Evolutionary conservation across 2,113 vertebrate species (phyloP).

Genomic region (Melanerpes aurifrons): DNA sequence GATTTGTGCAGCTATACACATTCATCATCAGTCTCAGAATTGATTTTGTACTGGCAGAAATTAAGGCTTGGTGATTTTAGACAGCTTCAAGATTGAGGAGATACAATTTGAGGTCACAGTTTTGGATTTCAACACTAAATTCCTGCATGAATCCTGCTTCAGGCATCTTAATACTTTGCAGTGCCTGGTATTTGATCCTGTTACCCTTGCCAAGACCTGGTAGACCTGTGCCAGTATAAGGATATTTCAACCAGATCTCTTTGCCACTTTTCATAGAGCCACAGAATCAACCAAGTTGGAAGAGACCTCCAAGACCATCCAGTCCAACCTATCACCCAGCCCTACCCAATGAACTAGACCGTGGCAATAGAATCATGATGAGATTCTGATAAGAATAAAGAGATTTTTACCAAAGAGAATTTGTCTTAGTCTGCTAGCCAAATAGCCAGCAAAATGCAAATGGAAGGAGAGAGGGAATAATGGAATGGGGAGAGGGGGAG

Average conservation of each 20-base stretch:
- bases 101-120: background rate
- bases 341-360: too few species aligned
- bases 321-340: too few species aligned
- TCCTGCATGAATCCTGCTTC: background rate
- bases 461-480: background rate
- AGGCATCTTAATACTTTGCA: background rate
- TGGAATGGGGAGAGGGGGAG: too few species aligned
- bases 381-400: background rate
- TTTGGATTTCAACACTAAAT: background rate
- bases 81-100: slow-evolving; percentile 8
- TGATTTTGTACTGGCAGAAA: slow-evolving; percentile 5
- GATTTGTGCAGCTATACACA: background rate
- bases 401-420: background rate
- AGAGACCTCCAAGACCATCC: too few species aligned
- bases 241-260: background rate
- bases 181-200: background rate
- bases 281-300: too few species aligned
- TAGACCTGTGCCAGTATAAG: background rate
- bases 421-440: background rate
- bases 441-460: background rate
- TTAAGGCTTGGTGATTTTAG: slow-evolving; percentile 25
- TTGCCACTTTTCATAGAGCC: background rate
- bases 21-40: background rate
- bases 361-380: too few species aligned
- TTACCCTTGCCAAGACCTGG: background rate